Conservation (phyloP, 2,113 vertebrate species). For the Pipra filicauda region DNA sequence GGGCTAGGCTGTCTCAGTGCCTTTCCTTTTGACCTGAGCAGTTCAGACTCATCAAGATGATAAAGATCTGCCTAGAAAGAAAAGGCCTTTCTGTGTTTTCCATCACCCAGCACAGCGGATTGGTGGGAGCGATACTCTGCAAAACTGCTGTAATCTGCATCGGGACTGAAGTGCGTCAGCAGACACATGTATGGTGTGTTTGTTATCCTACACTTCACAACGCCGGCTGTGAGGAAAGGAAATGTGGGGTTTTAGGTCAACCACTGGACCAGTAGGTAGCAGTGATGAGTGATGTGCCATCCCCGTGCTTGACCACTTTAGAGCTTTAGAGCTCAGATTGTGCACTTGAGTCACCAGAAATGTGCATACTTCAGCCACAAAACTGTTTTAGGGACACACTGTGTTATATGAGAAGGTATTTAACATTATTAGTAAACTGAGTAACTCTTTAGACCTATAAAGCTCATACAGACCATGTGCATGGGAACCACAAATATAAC, state of each 20-base stretch:
- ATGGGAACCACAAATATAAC: background rate
- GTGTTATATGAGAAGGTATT: background rate
- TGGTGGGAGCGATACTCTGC: background rate
- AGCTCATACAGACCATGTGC: background rate
- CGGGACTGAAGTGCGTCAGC: background rate
- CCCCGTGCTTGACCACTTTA: background rate
- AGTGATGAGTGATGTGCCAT: background rate
- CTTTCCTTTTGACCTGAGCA: background rate
- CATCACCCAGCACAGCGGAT: accelerated
- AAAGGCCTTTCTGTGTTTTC: background rate
- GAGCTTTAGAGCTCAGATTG: background rate
- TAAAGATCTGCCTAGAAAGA: background rate
- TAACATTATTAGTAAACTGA: background rate
- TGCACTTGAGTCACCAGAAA: background rate
- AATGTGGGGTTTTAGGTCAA: constrained; percentile 19
- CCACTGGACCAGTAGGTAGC: background rate
- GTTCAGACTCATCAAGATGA: background rate
- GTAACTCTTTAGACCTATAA: background rate
- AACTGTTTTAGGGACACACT: background rate
- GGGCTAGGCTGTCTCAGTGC: background rate
- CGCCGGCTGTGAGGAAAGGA: background rate
- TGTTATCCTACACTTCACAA: background rate
- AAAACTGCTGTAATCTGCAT: background rate
- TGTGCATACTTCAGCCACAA: background rate
- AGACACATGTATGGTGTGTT: background rate